These are phyloP conservation scores for Tetramorium simillimum DNA, from an alignment of 1,140 invertebrate species.

Conservation along the genomic window DNA sequence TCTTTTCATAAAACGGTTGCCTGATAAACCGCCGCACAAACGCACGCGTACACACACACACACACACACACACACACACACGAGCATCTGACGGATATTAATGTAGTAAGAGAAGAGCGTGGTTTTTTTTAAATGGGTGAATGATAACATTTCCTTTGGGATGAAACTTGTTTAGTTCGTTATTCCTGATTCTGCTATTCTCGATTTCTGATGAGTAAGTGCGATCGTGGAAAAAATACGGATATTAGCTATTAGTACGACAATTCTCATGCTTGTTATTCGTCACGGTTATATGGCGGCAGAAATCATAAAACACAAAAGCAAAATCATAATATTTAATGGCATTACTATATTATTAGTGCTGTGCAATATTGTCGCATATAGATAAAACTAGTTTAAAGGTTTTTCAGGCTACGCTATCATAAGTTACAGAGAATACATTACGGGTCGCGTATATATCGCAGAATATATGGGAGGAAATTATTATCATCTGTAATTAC, in stretches of 20 bases:
- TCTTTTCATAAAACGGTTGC: conserved; percentile 17
- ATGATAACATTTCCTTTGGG: neutral
- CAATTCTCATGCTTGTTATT: conserved; percentile 1
- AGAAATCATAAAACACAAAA: neutral
- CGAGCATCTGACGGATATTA: conserved; percentile 10
- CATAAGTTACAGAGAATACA: conserved; percentile 56
- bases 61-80: too few species aligned
- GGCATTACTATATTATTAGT: conserved; percentile 27
- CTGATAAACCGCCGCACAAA: conserved; percentile 33
- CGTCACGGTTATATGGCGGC: neutral
- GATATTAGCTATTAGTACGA: neutral
- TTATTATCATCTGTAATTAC: conserved; percentile 61
- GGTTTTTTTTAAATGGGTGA: neutral
- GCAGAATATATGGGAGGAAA: conserved; percentile 46
- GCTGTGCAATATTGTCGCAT: neutral
- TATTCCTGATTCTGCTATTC: neutral
- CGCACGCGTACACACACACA: neutral
- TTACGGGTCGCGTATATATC: conserved; percentile 22
- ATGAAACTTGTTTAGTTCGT: neutral
- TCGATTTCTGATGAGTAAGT: neutral
- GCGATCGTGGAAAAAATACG: neutral
- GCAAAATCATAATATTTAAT: neutral
- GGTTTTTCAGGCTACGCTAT: conserved; percentile 20
- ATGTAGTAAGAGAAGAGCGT: neutral
- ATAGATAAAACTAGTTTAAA: conserved; percentile 34